phyloP scores from a whole-genome alignment of 2,888 invertebrate genomes.

The Pyrgus malvae region DNA sequence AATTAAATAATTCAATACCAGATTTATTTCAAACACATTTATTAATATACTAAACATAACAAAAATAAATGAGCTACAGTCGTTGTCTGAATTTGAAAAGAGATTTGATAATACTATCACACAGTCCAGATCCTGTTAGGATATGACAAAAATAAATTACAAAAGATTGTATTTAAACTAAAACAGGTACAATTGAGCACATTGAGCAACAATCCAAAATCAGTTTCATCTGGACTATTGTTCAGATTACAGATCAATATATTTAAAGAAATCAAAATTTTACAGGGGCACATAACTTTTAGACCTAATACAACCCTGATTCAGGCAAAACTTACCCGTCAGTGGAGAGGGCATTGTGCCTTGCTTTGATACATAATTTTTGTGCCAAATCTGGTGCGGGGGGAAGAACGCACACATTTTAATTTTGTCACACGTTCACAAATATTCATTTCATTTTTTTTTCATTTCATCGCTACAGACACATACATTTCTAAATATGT shows the following conservation, averaged over 20 bases:
- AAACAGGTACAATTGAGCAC: constrained; percentile 26
- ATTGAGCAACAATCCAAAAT: constrained; percentile 10
- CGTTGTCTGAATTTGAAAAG: neutral
- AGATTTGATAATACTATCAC: neutral
- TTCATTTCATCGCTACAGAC: no score
- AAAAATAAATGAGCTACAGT: constrained; percentile 6
- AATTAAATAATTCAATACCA: neutral
- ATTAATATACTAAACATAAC: constrained; percentile 4
- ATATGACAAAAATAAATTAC: neutral
- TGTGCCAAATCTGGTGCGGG: no score
- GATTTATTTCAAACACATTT: constrained; percentile 3
- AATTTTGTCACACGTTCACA: no score
- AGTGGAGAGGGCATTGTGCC: no score
- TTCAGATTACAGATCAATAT: constrained; percentile 1
- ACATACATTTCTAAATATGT: no score
- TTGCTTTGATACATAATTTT: no score
- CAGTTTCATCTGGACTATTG: constrained; percentile 1
- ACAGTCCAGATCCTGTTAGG: neutral
- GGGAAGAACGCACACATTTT: no score
- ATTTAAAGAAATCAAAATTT: neutral
- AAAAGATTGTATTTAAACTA: constrained; percentile 5
- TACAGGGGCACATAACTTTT: neutral
- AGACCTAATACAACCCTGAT: no score
- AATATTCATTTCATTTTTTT: no score
- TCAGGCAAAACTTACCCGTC: no score